Conservation (phyloP, 2,888 invertebrate genomes). For the Ernsta delagoae region DNA sequence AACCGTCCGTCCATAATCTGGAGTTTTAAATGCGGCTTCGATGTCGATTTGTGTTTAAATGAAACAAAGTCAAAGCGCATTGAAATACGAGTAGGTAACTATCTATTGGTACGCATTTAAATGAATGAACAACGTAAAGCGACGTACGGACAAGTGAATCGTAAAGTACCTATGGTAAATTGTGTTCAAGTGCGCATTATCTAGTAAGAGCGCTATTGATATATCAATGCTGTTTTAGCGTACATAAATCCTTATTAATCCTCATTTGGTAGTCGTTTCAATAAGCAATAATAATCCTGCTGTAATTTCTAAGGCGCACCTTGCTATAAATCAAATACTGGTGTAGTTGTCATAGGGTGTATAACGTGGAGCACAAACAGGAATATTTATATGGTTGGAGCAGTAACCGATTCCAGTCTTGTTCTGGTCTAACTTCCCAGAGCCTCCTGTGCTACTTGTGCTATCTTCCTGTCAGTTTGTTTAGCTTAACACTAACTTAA, state of each 20-base stretch:
- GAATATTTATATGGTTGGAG: constrained; percentile 31
- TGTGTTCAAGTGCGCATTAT: constrained; percentile 37
- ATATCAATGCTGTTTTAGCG: constrained; percentile 37
- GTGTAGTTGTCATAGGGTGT: constrained; percentile 35
- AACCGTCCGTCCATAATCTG: constrained; percentile 34
- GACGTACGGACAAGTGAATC: constrained; percentile 44
- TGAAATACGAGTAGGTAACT: constrained; percentile 6
- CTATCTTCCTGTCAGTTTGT: constrained; percentile 77
- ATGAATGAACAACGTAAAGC: constrained; percentile 15
- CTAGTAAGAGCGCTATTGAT: constrained; percentile 41
- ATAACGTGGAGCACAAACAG: constrained; percentile 29
- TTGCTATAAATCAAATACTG: constrained; percentile 37
- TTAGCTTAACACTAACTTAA: constrained; percentile 80
- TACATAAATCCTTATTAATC: constrained; percentile 45
- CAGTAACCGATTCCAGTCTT: constrained; percentile 29
- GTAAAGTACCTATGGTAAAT: constrained; percentile 33
- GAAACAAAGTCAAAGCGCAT: background rate
- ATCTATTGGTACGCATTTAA: constrained; percentile 5
- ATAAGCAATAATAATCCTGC: constrained; percentile 43
- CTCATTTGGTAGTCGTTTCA: constrained; percentile 44
- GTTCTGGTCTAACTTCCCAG: constrained; percentile 26
- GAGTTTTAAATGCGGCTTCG: constrained; percentile 21
- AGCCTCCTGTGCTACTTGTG: constrained; percentile 56
- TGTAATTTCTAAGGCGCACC: constrained; percentile 36
- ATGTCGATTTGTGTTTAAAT: constrained; percentile 21